Conservation (phyloP, 2,113 vertebrate species). For the Castor canadensis region DNA sequence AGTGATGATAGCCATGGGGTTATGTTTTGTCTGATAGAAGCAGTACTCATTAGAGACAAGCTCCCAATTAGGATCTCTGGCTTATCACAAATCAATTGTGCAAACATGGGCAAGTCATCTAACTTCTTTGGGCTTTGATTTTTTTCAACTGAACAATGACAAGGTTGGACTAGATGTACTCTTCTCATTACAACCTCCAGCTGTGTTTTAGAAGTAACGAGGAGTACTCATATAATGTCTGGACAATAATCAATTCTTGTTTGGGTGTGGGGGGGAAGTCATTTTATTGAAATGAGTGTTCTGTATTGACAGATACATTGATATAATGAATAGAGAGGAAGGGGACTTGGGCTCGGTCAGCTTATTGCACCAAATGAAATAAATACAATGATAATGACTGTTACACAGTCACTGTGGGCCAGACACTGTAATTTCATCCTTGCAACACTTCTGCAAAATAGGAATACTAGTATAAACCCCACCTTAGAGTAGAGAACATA, state of each 20-base stretch:
- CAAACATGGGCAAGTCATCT: slow-evolving; percentile 27
- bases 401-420: background rate
- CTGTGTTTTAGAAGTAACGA: no score
- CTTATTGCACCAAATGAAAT: background rate
- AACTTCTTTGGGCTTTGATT: slow-evolving; percentile 39
- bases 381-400: background rate
- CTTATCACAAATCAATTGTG: background rate
- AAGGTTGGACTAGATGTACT: slow-evolving; percentile 34
- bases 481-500: background rate
- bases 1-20: background rate
- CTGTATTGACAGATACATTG: background rate
- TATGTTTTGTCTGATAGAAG: slow-evolving; percentile 9
- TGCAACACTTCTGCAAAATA: background rate
- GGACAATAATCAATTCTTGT: background rate
- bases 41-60: slow-evolving; percentile 28
- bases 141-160: slow-evolving; percentile 40
- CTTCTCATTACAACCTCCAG: no score
- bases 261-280: background rate
- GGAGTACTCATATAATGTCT: background rate
- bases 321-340: background rate
- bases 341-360: background rate
- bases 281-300: slow-evolving; percentile 4
- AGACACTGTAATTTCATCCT: background rate
- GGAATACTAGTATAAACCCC: background rate
- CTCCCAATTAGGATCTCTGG: slow-evolving; percentile 19